Conservation (phyloP, 2,888 invertebrate genomes). For the Andricus quercusramuli region DNA sequence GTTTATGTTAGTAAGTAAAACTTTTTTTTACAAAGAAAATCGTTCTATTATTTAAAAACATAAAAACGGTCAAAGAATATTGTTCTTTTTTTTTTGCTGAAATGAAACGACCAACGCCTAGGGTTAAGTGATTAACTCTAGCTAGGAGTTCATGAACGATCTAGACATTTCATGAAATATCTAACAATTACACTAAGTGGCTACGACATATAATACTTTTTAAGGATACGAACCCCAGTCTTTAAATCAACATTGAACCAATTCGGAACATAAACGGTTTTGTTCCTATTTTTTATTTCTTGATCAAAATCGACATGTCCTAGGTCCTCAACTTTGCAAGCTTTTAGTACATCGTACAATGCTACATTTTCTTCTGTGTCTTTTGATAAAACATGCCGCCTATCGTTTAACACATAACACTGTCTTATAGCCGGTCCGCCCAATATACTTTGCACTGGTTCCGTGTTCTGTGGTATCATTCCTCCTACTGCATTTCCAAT, state of each 20-base stretch:
- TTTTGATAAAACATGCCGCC: slow-evolving; percentile 96
- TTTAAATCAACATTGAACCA: slow-evolving; percentile 99
- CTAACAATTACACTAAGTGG: too few species aligned
- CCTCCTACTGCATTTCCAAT: slow-evolving; percentile 64
- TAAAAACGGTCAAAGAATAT: too few species aligned
- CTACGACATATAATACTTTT: background rate
- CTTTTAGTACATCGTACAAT: slow-evolving; percentile 95
- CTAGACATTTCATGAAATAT: too few species aligned
- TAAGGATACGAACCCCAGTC: slow-evolving; percentile 88
- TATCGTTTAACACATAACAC: slow-evolving; percentile 96
- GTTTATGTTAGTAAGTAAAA: too few species aligned
- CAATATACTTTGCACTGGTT: slow-evolving; percentile 81
- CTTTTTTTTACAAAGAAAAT: too few species aligned
- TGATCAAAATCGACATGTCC: slow-evolving; percentile 95
- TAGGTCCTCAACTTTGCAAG: slow-evolving; percentile 92
- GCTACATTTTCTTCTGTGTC: slow-evolving; percentile 95
- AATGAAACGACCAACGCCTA: too few species aligned
- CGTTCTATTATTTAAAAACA: too few species aligned
- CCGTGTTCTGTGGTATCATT: slow-evolving; percentile 73
- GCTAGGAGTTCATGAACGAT: background rate
- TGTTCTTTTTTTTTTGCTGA: too few species aligned
- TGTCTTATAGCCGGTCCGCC: slow-evolving; percentile 97
- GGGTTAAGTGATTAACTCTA: too few species aligned
- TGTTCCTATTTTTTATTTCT: slow-evolving; percentile 93
- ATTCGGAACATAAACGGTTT: slow-evolving; percentile 97